phyloP scores from a whole-genome alignment of 1,140 invertebrate genomes.

The Leptinotarsa lineolata region DNA sequence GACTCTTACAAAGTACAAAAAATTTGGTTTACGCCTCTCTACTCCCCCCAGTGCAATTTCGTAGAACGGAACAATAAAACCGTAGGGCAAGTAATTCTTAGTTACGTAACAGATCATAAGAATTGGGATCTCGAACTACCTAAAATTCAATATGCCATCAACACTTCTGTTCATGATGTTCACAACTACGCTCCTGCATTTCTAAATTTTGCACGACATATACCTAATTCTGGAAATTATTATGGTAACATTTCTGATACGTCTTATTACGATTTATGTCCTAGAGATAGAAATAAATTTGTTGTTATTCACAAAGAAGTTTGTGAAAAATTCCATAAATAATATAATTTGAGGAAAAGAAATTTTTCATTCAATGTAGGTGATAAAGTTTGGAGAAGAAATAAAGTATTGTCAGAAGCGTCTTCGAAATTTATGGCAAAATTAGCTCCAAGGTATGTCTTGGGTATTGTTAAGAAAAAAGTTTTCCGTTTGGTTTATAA shows the following conservation, averaged over 20 bases:
- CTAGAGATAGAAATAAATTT: too few species aligned
- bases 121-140: constrained; percentile 21
- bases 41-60: constrained; percentile 21
- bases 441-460: constrained; percentile 27
- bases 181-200: constrained; percentile 12
- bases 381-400: too few species aligned
- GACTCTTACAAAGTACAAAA: constrained; percentile 21
- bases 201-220: constrained; percentile 27
- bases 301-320: too few species aligned
- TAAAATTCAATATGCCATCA: too few species aligned
- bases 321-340: constrained; percentile 18
- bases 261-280: too few species aligned
- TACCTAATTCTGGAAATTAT: too few species aligned
- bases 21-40: constrained; percentile 23
- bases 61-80: constrained; percentile 24
- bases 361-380: constrained; percentile 6
- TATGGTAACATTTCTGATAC: too few species aligned
- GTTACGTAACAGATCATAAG: constrained; percentile 25
- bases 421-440: constrained; percentile 24
- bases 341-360: constrained; percentile 29
- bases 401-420: constrained; percentile 27
- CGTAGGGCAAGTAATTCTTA: constrained; percentile 5
- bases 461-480: constrained; percentile 10
- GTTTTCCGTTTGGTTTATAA: constrained; percentile 19
- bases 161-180: too few species aligned